Percentiles rank a stretch among this genome's conserved stretches.
Conservation (phyloP, 2,113 vertebrate genomes). For the Dasypus novemcinctus region DNA sequence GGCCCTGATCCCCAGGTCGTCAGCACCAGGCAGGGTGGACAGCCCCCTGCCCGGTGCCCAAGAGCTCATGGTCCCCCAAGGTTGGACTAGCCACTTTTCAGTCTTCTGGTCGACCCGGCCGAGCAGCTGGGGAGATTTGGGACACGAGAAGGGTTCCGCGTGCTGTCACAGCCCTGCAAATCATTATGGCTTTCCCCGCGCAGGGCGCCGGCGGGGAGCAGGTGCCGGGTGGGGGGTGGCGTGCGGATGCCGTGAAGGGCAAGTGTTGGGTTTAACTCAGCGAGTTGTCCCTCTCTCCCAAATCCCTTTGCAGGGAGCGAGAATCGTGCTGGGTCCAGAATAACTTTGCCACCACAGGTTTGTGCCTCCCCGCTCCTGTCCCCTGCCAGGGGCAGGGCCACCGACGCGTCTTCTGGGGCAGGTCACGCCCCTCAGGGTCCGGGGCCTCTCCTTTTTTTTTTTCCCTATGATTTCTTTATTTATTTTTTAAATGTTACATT, state of each 20-base stretch:
- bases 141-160: not conserved
- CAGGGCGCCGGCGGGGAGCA: no score
- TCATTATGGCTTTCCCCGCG: not conserved
- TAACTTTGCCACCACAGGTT: conserved; percentile 66
- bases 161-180: no score
- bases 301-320: conserved; percentile 61
- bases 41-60: not conserved
- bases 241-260: not conserved
- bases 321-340: conserved; percentile 75
- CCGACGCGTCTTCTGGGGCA: not conserved
- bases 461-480: no score
- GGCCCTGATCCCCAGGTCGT: not conserved
- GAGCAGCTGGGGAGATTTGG: not conserved
- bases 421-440: not conserved
- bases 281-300: not conserved
- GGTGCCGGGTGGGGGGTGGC: not conserved
- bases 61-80: not conserved
- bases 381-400: no score
- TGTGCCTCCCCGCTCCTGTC: not conserved
- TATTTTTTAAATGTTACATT: no score
- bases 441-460: not conserved
- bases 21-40: not conserved
- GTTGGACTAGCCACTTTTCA: not conserved
- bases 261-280: not conserved
- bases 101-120: not conserved